Evolutionary conservation across 2,888 invertebrate species (phyloP), one percentile per base, ranked within the genome.

Genomic region (Deilephila porcellus): DNA sequence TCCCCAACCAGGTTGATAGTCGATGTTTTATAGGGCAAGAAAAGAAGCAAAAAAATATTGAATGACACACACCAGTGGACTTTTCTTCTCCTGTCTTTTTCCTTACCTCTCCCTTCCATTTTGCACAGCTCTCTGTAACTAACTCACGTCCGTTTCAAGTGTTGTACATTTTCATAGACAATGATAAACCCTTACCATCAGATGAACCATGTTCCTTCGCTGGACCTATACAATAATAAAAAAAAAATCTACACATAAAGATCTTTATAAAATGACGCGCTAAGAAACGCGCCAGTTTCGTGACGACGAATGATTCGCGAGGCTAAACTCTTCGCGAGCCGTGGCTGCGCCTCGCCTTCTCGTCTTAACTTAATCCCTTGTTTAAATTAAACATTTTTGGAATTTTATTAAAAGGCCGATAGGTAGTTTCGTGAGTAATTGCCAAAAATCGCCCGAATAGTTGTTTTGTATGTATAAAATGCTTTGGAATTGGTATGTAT

Each of bases 311-410:
- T 67, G 45, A 52, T 67, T 45, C 52, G 14, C 25, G 20, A 20
- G 25, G 67, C 67, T 67, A 52, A 67, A 45, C 45, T 67, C 52
- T 25, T 25, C 45, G 45, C 45, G 25, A 52, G 14, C 17, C 67
- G 52, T 67, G 67, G 52, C 67, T 17, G 52, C 67, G 17, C 25
- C 52, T 67, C 52, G 25, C 6, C 52, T 45, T 14, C 25, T 20
- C 52, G 14, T 52, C 52, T 67, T 67, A 34, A 32, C 62, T 63
- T 63, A 25, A 67, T 67, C 25, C 52, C 45, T 4, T 25, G 25
- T 67, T 67, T 67, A 52, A 67, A 67, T 67, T 67, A 67, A 45
- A 67, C 67, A 25, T 67, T 67, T 67, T 67, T 67, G 67, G 67
- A 17, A 52, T 20, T 25, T 1, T 17, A 25, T 52, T 25, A 19